Conservation (phyloP, 2,888 invertebrate genomes). For the Brachypalpus laphriformis region DNA sequence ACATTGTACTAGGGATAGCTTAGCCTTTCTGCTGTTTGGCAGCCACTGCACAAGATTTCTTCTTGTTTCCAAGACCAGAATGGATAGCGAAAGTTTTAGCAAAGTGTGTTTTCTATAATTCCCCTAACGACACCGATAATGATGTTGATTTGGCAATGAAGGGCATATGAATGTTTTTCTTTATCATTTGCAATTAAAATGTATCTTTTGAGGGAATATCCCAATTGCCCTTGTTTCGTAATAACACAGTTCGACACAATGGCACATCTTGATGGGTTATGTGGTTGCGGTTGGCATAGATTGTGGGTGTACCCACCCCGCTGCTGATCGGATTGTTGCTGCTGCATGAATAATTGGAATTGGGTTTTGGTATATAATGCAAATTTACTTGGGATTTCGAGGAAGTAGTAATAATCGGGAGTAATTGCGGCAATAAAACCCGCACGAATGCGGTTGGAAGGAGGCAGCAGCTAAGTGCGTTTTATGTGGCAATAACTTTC, state of each 20-base stretch:
- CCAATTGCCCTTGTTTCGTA: not conserved
- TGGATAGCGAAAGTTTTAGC: conserved; percentile 36
- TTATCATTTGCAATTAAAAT: conserved; percentile 62
- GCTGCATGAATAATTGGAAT: conserved; percentile 57
- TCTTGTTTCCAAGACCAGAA: conserved; percentile 15
- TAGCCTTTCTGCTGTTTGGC: not conserved
- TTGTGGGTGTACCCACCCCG: conserved; percentile 1
- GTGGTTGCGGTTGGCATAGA: conserved; percentile 37
- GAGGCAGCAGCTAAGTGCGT: conserved; percentile 20
- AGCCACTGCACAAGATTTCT: not conserved
- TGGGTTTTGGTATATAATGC: conserved; percentile 46
- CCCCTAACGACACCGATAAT: conserved; percentile 63
- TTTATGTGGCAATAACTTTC: conserved; percentile 67
- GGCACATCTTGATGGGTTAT: conserved; percentile 22
- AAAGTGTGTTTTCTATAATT: conserved; percentile 46
- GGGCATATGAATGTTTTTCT: conserved; percentile 39
- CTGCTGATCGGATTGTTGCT: conserved; percentile 45
- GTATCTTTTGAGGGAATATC: conserved; percentile 39
- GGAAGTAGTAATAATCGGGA: conserved; percentile 51
- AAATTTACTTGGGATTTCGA: conserved; percentile 47
- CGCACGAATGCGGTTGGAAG: conserved; percentile 14
- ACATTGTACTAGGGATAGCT: not conserved
- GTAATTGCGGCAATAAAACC: conserved; percentile 66
- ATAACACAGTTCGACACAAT: conserved; percentile 41
- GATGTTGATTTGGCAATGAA: conserved; percentile 39